A percentile compares a stretch with the other conserved stretches of the same genome.
Conservation (phyloP, 2,888 invertebrate genomes). For the Arge pagana region DNA sequence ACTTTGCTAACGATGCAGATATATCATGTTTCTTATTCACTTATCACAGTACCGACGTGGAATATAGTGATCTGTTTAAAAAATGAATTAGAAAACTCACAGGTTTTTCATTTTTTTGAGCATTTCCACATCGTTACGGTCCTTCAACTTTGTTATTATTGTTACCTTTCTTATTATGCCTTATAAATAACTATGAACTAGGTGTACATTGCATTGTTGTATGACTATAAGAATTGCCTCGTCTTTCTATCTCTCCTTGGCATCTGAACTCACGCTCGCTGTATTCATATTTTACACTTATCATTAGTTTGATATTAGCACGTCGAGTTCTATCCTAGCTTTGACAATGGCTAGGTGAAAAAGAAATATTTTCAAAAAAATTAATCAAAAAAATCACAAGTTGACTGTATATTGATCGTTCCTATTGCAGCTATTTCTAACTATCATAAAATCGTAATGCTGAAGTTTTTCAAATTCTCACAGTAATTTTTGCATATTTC, state of each 20-base stretch:
- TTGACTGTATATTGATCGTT: too few species aligned
- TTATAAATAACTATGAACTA: conserved; percentile 51
- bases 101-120: too few species aligned
- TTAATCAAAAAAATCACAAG: too few species aligned
- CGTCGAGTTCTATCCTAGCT: too few species aligned
- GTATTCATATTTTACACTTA: conserved; percentile 16
- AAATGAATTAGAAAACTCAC: too few species aligned
- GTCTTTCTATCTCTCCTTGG: conserved; percentile 35
- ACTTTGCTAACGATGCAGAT: too few species aligned
- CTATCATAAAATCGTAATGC: too few species aligned
- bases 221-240: conserved; percentile 54
- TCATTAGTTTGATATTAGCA: conserved; percentile 17
- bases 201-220: conserved; percentile 55
- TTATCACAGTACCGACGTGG: background rate
- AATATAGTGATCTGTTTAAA: too few species aligned
- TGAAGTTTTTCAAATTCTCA: too few species aligned
- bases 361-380: too few species aligned
- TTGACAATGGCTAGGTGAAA: background rate
- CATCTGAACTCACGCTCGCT: conserved; percentile 8
- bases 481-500: background rate
- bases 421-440: too few species aligned
- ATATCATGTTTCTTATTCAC: background rate
- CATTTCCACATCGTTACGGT: too few species aligned
- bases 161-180: conserved; percentile 24
- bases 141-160: conserved; percentile 11